These are phyloP conservation scores for Xiphorhynchus erythropygius DNA, from an alignment of 2,797 vertebrate species.

Conservation along the genomic window DNA sequence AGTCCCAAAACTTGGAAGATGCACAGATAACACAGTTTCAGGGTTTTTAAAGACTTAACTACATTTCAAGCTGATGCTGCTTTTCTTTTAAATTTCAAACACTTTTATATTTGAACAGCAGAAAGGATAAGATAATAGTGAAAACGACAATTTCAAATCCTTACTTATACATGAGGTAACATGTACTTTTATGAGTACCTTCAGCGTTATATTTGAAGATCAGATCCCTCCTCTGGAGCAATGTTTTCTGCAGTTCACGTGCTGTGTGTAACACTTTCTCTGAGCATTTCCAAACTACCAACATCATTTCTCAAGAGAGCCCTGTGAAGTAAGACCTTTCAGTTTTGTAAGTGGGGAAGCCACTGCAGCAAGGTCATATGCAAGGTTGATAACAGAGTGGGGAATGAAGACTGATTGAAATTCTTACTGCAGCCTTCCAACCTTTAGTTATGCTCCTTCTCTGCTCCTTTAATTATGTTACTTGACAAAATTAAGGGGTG, in stretches of 20 bases:
- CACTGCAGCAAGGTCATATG: neutral
- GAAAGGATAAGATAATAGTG: neutral
- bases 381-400: slow-evolving; percentile 1
- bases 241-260: neutral
- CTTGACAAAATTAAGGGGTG: slow-evolving; percentile 39
- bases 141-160: neutral
- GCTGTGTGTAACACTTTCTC: neutral
- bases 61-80: neutral
- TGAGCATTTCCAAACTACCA: neutral
- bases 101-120: neutral
- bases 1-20: neutral
- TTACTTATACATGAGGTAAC: neutral
- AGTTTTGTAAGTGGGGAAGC: neutral
- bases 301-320: neutral
- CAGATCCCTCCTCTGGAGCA: neutral
- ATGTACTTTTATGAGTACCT: neutral
- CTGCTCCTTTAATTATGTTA: slow-evolving; percentile 34
- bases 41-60: neutral
- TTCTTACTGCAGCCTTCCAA: neutral
- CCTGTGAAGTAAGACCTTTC: neutral
- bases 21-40: neutral
- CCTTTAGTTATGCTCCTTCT: neutral
- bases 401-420: neutral
- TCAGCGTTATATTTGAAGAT: neutral
- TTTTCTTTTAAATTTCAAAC: neutral